Evolutionary conservation across 2,797 vertebrate genomes (phyloP).

Genomic region (Leptatherina wallacei): DNA sequence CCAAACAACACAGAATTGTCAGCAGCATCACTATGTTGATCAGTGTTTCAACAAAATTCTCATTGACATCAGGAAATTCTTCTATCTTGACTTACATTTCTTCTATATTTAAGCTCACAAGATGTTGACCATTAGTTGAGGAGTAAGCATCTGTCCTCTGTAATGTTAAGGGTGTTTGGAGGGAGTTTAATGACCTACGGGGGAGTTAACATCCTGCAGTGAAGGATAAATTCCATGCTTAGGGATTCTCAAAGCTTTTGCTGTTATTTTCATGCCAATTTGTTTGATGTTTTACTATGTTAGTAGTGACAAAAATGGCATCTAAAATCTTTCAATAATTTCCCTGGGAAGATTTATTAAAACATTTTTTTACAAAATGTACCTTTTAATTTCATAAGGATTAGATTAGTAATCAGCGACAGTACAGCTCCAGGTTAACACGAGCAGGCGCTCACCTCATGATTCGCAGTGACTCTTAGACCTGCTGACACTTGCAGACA

Average conservation of each 20-base stretch:
- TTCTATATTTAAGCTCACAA: background rate
- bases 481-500: constrained; percentile 19
- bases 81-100: background rate
- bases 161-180: constrained; percentile 2
- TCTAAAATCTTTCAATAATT: background rate
- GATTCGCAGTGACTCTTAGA: background rate
- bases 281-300: background rate
- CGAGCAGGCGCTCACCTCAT: background rate
- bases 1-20: background rate
- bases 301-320: background rate
- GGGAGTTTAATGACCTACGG: constrained; percentile 6
- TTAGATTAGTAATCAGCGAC: background rate
- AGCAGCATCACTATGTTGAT: background rate
- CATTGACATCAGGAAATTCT: background rate
- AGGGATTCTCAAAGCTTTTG: background rate
- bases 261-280: background rate
- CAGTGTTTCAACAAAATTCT: background rate
- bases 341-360: background rate
- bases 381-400: background rate
- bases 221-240: background rate
- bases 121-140: background rate
- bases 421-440: background rate
- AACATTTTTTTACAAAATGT: background rate
- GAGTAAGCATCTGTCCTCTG: background rate
- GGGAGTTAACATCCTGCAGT: background rate